Evolutionary conservation across 2,113 vertebrate genomes (phyloP).

Genomic region (Pongo pygmaeus): DNA sequence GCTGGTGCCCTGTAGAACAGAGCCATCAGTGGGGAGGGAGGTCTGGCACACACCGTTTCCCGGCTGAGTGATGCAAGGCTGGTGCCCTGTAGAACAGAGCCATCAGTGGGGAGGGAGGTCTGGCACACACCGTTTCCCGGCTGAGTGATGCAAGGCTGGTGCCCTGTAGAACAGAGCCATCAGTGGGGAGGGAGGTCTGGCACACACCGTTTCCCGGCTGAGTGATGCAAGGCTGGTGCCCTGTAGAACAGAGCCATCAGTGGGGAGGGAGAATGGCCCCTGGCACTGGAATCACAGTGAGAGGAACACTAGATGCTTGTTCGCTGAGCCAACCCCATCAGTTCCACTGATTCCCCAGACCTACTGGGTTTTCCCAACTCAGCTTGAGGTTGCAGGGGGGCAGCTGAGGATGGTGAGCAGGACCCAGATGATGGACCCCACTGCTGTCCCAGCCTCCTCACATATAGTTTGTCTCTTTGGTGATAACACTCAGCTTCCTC

Average conservation of each 20-base stretch:
- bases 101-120: fast-evolving
- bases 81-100: constrained; percentile 8
- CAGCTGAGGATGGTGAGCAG: constrained; percentile 19
- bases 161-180: too few species aligned
- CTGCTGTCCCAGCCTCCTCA: background rate
- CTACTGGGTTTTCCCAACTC: background rate
- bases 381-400: background rate
- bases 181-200: too few species aligned
- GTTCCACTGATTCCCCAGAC: background rate
- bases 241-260: too few species aligned
- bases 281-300: background rate
- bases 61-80: fast-evolving
- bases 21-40: too few species aligned
- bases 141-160: too few species aligned
- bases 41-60: background rate
- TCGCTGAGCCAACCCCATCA: background rate
- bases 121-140: too few species aligned
- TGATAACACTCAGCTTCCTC: constrained; percentile 79
- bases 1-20: too few species aligned
- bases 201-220: too few species aligned
- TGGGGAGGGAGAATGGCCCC: background rate
- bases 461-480: constrained; percentile 45
- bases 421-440: constrained; percentile 35
- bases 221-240: too few species aligned
- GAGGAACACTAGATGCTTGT: constrained; percentile 67